Conservation (phyloP, 2,113 vertebrate genomes). For the Oreotrochilus melanogaster region DNA sequence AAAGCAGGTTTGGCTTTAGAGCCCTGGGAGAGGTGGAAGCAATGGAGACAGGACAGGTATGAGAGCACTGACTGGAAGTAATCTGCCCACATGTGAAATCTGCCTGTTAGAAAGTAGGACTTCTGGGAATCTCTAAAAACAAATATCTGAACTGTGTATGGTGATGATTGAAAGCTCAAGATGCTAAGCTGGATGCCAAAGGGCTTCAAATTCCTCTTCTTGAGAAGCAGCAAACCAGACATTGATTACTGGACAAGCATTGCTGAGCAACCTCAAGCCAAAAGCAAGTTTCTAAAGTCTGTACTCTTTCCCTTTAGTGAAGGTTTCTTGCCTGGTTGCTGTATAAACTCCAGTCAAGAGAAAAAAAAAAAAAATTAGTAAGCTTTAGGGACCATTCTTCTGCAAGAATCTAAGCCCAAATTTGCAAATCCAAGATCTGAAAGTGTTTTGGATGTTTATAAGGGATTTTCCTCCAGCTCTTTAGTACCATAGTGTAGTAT, state of each 20-base stretch:
- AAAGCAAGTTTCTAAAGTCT: not conserved
- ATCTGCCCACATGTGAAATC: not conserved
- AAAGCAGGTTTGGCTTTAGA: not conserved
- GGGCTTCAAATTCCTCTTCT: not conserved
- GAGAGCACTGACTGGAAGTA: not conserved
- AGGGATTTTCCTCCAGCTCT: not conserved
- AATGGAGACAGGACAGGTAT: not conserved
- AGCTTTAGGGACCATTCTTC: not conserved
- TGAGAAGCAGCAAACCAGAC: not conserved
- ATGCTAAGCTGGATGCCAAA: not conserved
- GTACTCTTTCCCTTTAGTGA: not conserved
- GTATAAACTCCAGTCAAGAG: not conserved
- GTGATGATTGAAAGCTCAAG: not conserved
- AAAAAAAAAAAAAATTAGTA: not conserved
- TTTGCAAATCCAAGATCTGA: not conserved
- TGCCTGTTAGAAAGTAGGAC: not conserved
- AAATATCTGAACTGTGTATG: not conserved
- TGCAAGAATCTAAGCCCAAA: not conserved
- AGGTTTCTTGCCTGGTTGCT: not conserved
- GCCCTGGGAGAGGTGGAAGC: not conserved
- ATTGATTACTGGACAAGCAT: too few relatives aligned
- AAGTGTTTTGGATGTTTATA: not conserved
- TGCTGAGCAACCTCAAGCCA: not conserved
- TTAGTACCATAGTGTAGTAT: not conserved
- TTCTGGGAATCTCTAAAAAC: not conserved